Evolutionary conservation across 2,113 vertebrate species (phyloP).

Genomic region (Thymallus thymallus): DNA sequence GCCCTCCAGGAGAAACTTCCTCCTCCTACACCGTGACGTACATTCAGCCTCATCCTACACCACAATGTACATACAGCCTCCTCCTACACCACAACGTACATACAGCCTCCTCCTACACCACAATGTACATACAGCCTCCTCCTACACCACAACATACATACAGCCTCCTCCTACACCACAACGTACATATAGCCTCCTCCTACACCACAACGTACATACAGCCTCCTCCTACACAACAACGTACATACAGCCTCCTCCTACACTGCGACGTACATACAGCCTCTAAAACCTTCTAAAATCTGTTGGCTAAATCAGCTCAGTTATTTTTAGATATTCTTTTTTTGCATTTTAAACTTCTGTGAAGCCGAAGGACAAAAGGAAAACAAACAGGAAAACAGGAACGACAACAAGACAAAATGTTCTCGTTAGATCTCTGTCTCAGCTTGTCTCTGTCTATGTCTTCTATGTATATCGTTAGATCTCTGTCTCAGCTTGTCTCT

Average conservation of each 20-base stretch:
- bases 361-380: constrained; percentile 13
- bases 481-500: constrained; percentile 28
- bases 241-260: not conserved
- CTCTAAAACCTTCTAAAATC: no score
- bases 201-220: constrained; percentile 26
- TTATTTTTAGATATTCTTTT: constrained; percentile 47
- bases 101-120: constrained; percentile 23
- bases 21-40: constrained; percentile 26
- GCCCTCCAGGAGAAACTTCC: constrained; percentile 39
- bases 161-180: constrained; percentile 3
- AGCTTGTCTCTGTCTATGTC: no score
- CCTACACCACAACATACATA: not conserved
- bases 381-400: constrained; percentile 18
- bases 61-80: not conserved
- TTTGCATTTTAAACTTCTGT: constrained; percentile 45
- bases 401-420: constrained; percentile 29
- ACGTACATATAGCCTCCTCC: constrained; percentile 24
- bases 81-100: constrained; percentile 15
- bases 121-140: constrained; percentile 23
- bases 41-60: constrained; percentile 15
- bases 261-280: constrained; percentile 15
- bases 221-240: not conserved
- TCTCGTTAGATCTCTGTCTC: not conserved
- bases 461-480: constrained; percentile 23
- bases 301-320: constrained; percentile 27